A percentile compares a stretch with the other conserved stretches of the same genome.
phyloP scores from a whole-genome alignment of 2,888 invertebrate genomes.

The Chrysodeixis includens region DNA sequence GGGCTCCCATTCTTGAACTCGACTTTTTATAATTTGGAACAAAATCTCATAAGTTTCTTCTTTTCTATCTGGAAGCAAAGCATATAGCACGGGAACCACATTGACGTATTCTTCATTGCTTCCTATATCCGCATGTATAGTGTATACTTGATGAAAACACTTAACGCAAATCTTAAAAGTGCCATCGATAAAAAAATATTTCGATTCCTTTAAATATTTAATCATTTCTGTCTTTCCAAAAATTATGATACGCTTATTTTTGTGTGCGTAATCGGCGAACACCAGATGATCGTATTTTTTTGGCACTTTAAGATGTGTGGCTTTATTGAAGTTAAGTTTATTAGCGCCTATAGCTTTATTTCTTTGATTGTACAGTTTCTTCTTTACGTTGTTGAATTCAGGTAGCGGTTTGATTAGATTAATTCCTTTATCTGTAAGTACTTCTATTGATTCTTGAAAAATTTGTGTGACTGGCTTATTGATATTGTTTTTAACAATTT shows the following conservation, averaged over 20 bases:
- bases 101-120: slow-evolving; percentile 38
- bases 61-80: slow-evolving; percentile 42
- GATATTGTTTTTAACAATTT: slow-evolving; percentile 26
- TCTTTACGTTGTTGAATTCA: slow-evolving; percentile 27
- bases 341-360: slow-evolving; percentile 29
- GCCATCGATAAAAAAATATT: slow-evolving; percentile 26
- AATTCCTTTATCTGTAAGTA: slow-evolving; percentile 21
- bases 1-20: slow-evolving; percentile 29
- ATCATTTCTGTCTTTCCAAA: slow-evolving; percentile 47
- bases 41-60: slow-evolving; percentile 31
- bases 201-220: slow-evolving; percentile 30
- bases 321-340: slow-evolving; percentile 25
- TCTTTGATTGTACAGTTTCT: slow-evolving; percentile 28
- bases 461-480: slow-evolving; percentile 19
- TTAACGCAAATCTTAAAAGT: slow-evolving; percentile 37
- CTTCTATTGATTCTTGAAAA: slow-evolving; percentile 18
- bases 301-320: slow-evolving; percentile 21
- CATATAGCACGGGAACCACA: slow-evolving; percentile 41
- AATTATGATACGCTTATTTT: slow-evolving; percentile 23
- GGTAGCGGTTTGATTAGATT: slow-evolving; percentile 26
- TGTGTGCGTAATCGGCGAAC: slow-evolving; percentile 23
- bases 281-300: slow-evolving; percentile 29
- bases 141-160: slow-evolving; percentile 36
- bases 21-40: slow-evolving; percentile 41
- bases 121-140: slow-evolving; percentile 37